Evolutionary conservation across 2,113 vertebrate genomes (phyloP).

Genomic region (Aegithalos caudatus): DNA sequence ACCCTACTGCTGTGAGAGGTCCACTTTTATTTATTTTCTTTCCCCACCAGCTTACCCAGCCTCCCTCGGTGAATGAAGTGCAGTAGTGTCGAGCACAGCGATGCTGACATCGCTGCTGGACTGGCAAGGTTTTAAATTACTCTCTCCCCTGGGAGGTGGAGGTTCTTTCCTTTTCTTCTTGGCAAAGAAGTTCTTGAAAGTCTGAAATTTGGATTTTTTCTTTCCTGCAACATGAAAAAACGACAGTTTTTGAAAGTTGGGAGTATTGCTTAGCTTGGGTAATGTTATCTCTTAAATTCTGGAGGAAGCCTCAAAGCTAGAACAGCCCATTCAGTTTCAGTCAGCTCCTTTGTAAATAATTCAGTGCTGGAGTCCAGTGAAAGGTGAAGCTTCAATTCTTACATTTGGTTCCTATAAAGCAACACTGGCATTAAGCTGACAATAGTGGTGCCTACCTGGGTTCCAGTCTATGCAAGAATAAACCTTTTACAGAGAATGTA

Average conservation of each 20-base stretch:
- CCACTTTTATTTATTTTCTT: not conserved
- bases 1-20: not conserved
- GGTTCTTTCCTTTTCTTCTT: constrained; percentile 88
- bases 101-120: constrained; percentile 79
- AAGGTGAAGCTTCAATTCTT: constrained; percentile 30
- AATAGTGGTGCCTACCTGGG: not conserved
- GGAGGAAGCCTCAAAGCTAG: not conserved
- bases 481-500: not conserved
- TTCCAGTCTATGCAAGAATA: not conserved
- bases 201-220: constrained; percentile 93
- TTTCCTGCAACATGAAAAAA: constrained; percentile 75
- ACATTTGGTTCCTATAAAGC: not conserved
- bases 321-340: constrained; percentile 1
- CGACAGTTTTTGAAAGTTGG: not conserved
- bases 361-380: constrained; percentile 8
- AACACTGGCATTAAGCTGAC: not conserved
- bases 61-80: constrained; percentile 53
- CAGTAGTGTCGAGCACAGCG: constrained; percentile 50
- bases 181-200: constrained; percentile 86
- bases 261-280: not conserved
- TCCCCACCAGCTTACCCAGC: constrained; percentile 74
- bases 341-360: constrained; percentile 31
- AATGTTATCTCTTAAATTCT: not conserved
- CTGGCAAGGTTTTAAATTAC: constrained; percentile 73
- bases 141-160: constrained; percentile 32